These are phyloP conservation scores for Chionis minor DNA, from an alignment of 2,113 vertebrate genomes.

Conservation along the genomic window DNA sequence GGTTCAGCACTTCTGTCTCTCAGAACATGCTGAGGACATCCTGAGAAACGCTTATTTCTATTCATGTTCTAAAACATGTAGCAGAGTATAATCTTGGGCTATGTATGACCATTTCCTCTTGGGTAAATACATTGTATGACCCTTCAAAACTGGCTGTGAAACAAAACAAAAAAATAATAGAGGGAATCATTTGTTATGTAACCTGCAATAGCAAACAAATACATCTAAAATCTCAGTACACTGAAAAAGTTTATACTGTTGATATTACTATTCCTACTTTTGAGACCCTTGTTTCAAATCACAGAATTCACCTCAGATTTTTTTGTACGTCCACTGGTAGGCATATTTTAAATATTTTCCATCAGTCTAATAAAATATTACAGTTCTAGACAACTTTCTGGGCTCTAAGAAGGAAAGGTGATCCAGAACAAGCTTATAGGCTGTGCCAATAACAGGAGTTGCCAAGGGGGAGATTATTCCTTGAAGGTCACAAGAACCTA, in stretches of 20 bases:
- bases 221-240: not conserved
- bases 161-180: accelerated
- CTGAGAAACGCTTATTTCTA: not conserved
- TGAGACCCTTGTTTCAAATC: not conserved
- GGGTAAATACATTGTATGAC: not conserved
- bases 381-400: not conserved
- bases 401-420: not conserved
- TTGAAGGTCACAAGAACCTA: accelerated
- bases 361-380: not conserved
- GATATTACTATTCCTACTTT: not conserved
- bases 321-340: not conserved
- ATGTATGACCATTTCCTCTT: accelerated
- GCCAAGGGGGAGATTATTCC: not conserved
- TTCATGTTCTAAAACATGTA: not conserved
- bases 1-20: not conserved
- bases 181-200: not conserved
- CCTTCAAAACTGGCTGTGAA: not conserved
- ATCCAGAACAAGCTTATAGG: not conserved
- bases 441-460: accelerated
- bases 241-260: not conserved
- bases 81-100: not conserved
- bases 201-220: not conserved
- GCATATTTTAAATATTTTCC: not conserved
- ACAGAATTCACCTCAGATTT: not conserved
- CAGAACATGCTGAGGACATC: not conserved